phyloP scores from a whole-genome alignment of 2,888 invertebrate species.

The Ophion obscuratus region DNA sequence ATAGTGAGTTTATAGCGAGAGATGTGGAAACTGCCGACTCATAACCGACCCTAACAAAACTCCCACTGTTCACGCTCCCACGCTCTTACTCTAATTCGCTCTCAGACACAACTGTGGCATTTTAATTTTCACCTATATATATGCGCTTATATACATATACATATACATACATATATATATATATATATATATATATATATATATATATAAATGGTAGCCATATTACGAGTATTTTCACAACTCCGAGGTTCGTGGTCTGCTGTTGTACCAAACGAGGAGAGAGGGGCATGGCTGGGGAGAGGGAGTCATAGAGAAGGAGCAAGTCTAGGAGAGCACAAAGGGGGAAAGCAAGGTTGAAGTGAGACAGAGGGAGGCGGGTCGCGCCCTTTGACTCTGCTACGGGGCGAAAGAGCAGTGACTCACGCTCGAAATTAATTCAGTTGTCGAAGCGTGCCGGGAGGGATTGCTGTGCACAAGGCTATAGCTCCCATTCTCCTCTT shows the following conservation, averaged over 20 bases:
- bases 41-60: conserved; percentile 43
- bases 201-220: not conserved
- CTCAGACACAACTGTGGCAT: conserved; percentile 68
- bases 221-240: conserved; percentile 70
- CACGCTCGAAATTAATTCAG: conserved; percentile 66
- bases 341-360: conserved; percentile 24
- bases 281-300: not conserved
- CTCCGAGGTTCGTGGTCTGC: conserved; percentile 19
- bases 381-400: conserved; percentile 65
- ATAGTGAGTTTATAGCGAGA: conserved; percentile 24
- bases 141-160: not conserved
- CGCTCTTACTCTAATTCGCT: conserved; percentile 71
- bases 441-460: conserved; percentile 68
- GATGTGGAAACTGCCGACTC: conserved; percentile 28
- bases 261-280: not conserved
- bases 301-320: not conserved
- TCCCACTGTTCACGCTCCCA: conserved; percentile 68
- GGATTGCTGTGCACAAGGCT: conserved; percentile 53
- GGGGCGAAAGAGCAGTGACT: conserved; percentile 55
- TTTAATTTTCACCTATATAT: conserved; percentile 73
- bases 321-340: conserved; percentile 21
- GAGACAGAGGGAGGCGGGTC: conserved; percentile 35
- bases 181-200: too few species aligned
- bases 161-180: not conserved
- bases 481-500: conserved; percentile 46